Base-by-base conservation (phyloP, 2,888 invertebrate species). In the Dryobotodes eremita region DNA sequence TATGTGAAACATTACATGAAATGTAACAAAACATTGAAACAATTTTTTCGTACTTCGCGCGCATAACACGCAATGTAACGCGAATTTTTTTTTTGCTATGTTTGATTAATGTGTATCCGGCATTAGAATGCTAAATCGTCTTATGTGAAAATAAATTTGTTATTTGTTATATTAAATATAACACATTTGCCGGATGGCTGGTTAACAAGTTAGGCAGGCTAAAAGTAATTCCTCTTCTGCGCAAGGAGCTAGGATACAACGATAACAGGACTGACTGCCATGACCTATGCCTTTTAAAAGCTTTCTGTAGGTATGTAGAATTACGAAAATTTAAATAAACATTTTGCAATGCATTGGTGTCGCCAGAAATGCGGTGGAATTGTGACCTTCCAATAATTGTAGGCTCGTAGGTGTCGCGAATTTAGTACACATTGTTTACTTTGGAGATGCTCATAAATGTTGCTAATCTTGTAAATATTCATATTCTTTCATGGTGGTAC, bases 281-380 rank as follows among this genome's bases (percentile, higher is more conserved):
- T 77, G 82, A 82, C 82, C 82, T 36, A 26, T 59, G 53, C 68
- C 82, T 82, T 82, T 80, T 55, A 69, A 71, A 69, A 70, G 66
- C 70, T 46, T 79, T 46, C 53, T 79, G 59, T 50, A 70, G 55
- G 72, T 77, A 73, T 72, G 79, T 75, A 77, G 71, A 80, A 84
- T 77, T 84, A 64, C 31, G 36, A 59, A 69, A n/a, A 77, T 82
- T 77, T 64, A 69, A 59, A 77, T 71, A 72, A 72, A 64, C 48
- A 68, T 82, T 82, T 82, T 69, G 83, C 71, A 82, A 82, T 15
- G 15, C 15, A 5, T 69, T 82, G 68, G 68, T 77, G 77, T 77
- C 71, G 62, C 77, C 65, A 80, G 75, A 53, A 57, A 53, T 75
- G 62, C 69, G 5, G 13, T 42, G 50, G 68, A 57, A 71, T 57